Evolutionary conservation across 2,797 vertebrate genomes (phyloP), one percentile per base, ranked within the genome.

Genomic region (Dipus sagitta): DNA sequence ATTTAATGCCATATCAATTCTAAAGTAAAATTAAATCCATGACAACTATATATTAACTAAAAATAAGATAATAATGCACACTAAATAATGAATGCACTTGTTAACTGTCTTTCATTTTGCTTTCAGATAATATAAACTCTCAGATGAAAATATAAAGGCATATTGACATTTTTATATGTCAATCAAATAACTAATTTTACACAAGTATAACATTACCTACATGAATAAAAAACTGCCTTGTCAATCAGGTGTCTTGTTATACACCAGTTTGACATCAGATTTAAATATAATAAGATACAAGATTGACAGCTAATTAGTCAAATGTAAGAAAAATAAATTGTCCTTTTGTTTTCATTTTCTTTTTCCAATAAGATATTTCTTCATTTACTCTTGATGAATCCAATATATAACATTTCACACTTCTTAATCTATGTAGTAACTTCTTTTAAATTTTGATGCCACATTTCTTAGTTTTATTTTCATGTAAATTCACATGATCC

Each of bases 261-360:
- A 93, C 65, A 94, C 52, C 85, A n/a, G 8, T 95, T 87, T 94
- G 86, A 91, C 68, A 95, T 95, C 58, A 87, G 38, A 96, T 91
- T 95, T 93, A 95, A 93, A 20, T 88, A 93, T 94, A 96, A 97
- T 95, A 93, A 96, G 90, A 58, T 79, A 64, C 52, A 94, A 93
- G 92, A 97, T 32, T 97, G 96, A 95, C 93, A 96, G 93, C 60
- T 93, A 96, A 96, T 95, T 96, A 96, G 74, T 93, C 90, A 95
- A 87, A 95, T 91, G 67, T 81, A 76, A 92, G 75, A 87, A 93
- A 95, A 96, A 93, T 94, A 96, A 94, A 94, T 91, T 86, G 30
- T 68, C 32, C 90, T 94, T 94, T 95, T 95, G 81, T 90, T 96
- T 97, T 96, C 11, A 4, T 76, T 80, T 94, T 74, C 38, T 52